Evolutionary conservation across 92 coral and sea anemone species (phyloP).

Genomic region (Montipora capitata): DNA sequence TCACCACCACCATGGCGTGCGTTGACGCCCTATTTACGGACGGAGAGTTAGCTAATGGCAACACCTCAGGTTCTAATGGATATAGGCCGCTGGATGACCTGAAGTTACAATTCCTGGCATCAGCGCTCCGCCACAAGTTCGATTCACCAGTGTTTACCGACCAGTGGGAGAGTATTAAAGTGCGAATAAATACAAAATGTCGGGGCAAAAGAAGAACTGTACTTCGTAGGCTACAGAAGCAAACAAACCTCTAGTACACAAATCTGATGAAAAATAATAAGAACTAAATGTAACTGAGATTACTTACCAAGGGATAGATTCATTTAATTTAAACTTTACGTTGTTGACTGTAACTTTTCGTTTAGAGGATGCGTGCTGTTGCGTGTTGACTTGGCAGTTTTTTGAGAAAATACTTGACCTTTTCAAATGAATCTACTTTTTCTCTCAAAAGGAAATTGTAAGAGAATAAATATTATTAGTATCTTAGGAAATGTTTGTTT

Average conservation of each 20-base stretch:
- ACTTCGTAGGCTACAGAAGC: constrained; percentile 38
- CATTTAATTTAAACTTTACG: no score
- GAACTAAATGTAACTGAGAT: no score
- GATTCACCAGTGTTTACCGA: constrained; percentile 38
- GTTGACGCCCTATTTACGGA: constrained; percentile 62
- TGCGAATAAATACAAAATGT: constrained; percentile 53
- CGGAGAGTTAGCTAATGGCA: constrained; percentile 59
- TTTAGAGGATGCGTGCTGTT: no score
- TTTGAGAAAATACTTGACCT: no score
- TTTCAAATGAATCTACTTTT: no score
- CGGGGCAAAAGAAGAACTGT: constrained; percentile 61
- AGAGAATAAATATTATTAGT: no score
- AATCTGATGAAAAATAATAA: no score
- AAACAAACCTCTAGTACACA: neutral
- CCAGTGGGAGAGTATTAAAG: constrained; percentile 28
- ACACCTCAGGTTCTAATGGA: constrained; percentile 48
- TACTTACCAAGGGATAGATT: no score
- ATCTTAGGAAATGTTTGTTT: no score
- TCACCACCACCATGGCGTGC: constrained; percentile 41
- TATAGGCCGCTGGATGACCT: constrained; percentile 30
- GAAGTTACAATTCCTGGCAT: constrained; percentile 35
- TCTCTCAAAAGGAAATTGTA: no score
- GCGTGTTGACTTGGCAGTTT: no score
- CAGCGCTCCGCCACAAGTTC: constrained; percentile 44
- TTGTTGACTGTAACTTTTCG: no score